Evolutionary conservation across 2,113 vertebrate species (phyloP), one percentile per base, ranked within the genome.

Genomic region (Cyanoderma ruficeps): DNA sequence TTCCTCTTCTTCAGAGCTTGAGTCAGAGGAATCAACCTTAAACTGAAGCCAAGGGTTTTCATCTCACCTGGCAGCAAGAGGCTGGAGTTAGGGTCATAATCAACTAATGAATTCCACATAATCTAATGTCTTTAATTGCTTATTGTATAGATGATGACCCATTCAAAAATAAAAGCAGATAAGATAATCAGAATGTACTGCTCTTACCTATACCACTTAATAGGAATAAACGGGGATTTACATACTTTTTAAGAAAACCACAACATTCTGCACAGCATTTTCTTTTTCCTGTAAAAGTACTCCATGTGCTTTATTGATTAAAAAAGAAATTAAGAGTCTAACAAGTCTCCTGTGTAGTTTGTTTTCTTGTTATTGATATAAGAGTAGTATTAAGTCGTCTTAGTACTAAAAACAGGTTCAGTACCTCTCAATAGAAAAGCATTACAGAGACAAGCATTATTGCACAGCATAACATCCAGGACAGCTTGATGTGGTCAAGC

Each of bases 261-360:
- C 56, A 71, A 65, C 17, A 64, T 93, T 92, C 74, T 94, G 53
- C 52, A 74, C 22, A 85, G 30, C 21, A 82, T 55, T 87, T 89
- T 84, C 23, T 81, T 90, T 88, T 86, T 95, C 44, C 37, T 87
- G 69, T 91, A 81, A 50, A 75, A 81, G 64, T 87, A 81, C 56
- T 69, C 55, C 33, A 81, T 76, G 55, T 69, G 42, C 56, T 76
- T 81, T 56, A 76, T 69, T 76, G 90, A 87, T 81, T 86, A 81
- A 92, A 81, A 53, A 76, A 74, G 56, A 41, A 63, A 61, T 33
- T 21, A 57, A 76, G 57, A 74, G 41, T 65, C 15, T 86, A 49
- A 25, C 3, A 9, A 81, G 65, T 30, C 16, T 90, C 35, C n/a
- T 61, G 68, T 89, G 90, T 89, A n/a, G 11, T 90, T 86, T 94